Base-by-base conservation (phyloP, 1,140 invertebrate genomes). In the Belonocnema kinseyi region DNA sequence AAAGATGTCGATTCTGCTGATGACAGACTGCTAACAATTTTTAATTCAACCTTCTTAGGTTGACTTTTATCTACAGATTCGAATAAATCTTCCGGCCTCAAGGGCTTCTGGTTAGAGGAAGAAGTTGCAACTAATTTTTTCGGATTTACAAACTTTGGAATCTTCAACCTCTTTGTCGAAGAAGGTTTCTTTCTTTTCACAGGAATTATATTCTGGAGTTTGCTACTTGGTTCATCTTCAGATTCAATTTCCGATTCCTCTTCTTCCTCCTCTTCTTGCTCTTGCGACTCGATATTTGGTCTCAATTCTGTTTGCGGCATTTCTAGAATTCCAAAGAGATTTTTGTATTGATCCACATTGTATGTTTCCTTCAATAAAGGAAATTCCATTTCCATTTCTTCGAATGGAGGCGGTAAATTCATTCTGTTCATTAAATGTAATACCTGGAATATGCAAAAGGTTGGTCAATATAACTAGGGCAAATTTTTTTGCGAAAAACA, bases 381-480 rank as follows among this genome's bases (percentile, higher is more conserved):
- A 86, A 89, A 92, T 82, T 91, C 87, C 54, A 51, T 54, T 61
- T 92, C 90, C 6, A 93, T 88, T 85, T 92, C 87, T 52, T 94
- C 93, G 92, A 98, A 98, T n/a, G 97, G 97, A 76, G 94, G 94
- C 51, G 96, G 95, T 61, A 98, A 88, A 90, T 96, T 97, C 97
- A 99, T 98, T 92, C 96, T 97, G 87, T 98, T 98, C 97, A 99
- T 98, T 50, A 99, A 92, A 93, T 99, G 97, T 71, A 98, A 87
- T 8, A 97, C 95, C 93, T 96, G 74, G 11, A 66, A 76, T 74
- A 72, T 10, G 40, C 11, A 11, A 53, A 21, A 75, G 21, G 6
- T 16, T 46, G 19, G 2, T 54, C 2, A 54, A 17, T 54, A 54
- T 17, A 17, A 54, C 14, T 4, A 33, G 26, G 26, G 21, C 21